Evolutionary conservation across 2,113 vertebrate genomes (phyloP).

Genomic region (Stegostoma tigrinum): DNA sequence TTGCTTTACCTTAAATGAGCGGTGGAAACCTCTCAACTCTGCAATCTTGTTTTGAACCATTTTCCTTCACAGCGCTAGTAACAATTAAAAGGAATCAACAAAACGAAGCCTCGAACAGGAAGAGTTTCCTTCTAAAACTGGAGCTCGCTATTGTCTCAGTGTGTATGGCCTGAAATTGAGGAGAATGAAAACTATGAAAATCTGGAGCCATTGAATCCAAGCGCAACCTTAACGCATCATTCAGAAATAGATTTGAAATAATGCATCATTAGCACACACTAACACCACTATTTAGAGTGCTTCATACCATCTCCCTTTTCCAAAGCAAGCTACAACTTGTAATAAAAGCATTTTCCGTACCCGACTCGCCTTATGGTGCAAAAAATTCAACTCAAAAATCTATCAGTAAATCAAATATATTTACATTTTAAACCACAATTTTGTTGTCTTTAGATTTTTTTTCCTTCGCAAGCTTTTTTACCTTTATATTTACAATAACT

Average conservation of each 20-base stretch:
- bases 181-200: background rate
- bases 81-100: background rate
- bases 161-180: slow-evolving; percentile 14
- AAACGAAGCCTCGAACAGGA: background rate
- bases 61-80: slow-evolving; percentile 41
- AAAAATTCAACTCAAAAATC: background rate
- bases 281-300: background rate
- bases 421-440: background rate
- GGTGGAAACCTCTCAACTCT: slow-evolving; percentile 79
- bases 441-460: background rate
- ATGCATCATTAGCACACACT: background rate
- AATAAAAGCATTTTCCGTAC: background rate
- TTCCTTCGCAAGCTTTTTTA: background rate
- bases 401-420: background rate
- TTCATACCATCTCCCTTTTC: background rate
- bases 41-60: slow-evolving; percentile 88
- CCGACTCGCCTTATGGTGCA: too few species aligned
- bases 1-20: slow-evolving; percentile 75
- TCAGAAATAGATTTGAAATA: background rate
- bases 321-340: background rate
- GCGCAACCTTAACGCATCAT: background rate
- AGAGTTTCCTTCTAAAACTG: background rate
- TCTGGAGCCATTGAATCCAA: background rate
- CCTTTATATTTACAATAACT: background rate
- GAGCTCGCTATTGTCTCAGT: slow-evolving; percentile 20